Conservation (phyloP, 2,888 invertebrate species). For the Ryuthela nishihirai region DNA sequence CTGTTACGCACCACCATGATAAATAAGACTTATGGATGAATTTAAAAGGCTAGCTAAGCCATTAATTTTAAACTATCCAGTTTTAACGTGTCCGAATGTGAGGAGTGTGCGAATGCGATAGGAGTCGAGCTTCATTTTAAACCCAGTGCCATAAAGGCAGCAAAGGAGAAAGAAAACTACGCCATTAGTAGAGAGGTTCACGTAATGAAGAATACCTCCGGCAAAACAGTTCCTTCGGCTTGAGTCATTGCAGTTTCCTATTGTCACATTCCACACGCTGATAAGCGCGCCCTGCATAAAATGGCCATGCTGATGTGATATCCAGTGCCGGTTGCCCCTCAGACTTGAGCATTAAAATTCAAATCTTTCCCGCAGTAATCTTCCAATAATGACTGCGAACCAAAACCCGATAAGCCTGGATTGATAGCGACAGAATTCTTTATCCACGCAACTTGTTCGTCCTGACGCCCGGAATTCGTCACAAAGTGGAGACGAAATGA, state of each 20-base stretch:
- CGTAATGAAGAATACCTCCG: slow-evolving; percentile 39
- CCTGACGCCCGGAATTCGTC: slow-evolving; percentile 29
- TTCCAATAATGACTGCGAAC: slow-evolving; percentile 38
- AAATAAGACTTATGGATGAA: slow-evolving; percentile 41
- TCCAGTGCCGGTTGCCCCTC: slow-evolving; percentile 8
- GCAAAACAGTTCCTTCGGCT: slow-evolving; percentile 35
- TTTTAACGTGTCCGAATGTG: slow-evolving; percentile 38
- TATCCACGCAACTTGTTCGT: slow-evolving; percentile 33
- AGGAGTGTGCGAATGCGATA: slow-evolving; percentile 14
- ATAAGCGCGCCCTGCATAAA: slow-evolving; percentile 33
- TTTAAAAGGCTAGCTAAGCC: slow-evolving; percentile 38
- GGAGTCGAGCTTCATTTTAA: slow-evolving; percentile 29
- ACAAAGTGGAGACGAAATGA: slow-evolving; percentile 35
- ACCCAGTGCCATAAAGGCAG: slow-evolving; percentile 27
- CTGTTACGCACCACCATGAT: slow-evolving; percentile 33
- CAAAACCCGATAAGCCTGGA: slow-evolving; percentile 39
- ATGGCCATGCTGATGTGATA: slow-evolving; percentile 25
- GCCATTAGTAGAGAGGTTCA: slow-evolving; percentile 39
- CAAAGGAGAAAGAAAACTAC: slow-evolving; percentile 39
- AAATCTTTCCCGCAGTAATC: slow-evolving; percentile 39
- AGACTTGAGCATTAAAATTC: slow-evolving; percentile 33
- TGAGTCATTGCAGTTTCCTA: slow-evolving; percentile 40
- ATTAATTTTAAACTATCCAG: slow-evolving; percentile 40
- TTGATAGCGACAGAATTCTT: slow-evolving; percentile 38
- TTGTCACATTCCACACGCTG: slow-evolving; percentile 39